Percentiles rank a stretch among this genome's conserved stretches.
Conservation (phyloP, 1,140 invertebrate species). For the Drosophila truncata region DNA sequence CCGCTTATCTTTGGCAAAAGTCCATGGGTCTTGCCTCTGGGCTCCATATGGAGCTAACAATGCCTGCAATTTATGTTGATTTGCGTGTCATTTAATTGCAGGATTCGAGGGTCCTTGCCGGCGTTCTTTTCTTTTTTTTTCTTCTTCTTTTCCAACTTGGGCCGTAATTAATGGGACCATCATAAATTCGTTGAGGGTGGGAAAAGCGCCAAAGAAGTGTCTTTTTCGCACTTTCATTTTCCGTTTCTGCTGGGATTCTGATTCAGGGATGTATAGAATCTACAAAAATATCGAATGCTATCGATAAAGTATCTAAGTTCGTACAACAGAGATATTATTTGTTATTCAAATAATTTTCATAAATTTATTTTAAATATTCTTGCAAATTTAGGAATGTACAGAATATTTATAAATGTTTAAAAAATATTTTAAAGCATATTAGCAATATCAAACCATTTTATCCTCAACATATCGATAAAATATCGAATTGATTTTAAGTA, state of each 20-base stretch:
- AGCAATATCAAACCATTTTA: not conserved
- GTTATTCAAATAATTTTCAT: not conserved
- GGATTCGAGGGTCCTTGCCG: constrained; percentile 58
- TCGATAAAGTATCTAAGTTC: too few species aligned
- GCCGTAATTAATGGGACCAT: constrained; percentile 77
- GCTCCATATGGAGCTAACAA: constrained; percentile 44
- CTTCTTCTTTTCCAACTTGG: constrained; percentile 17
- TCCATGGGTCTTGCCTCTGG: constrained; percentile 22
- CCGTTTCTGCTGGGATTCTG: not conserved
- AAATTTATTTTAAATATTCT: too few species aligned
- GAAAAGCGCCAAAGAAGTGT: constrained; percentile 11
- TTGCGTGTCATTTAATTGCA: constrained; percentile 80
- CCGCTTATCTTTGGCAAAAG: constrained; percentile 2
- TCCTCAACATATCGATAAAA: not conserved
- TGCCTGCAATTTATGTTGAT: constrained; percentile 76
- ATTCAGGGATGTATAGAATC: not conserved
- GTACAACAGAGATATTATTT: not conserved
- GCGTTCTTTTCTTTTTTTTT: not conserved
- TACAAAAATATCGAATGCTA: not conserved
- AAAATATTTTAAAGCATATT: not conserved
- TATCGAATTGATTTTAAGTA: not conserved
- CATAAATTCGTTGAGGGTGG: constrained; percentile 62
- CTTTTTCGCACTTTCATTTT: constrained; percentile 59
- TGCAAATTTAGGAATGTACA: not conserved
- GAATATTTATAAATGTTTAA: not conserved